Conservation (phyloP, 2,888 invertebrate species). For the Metopia argyrocephala region DNA sequence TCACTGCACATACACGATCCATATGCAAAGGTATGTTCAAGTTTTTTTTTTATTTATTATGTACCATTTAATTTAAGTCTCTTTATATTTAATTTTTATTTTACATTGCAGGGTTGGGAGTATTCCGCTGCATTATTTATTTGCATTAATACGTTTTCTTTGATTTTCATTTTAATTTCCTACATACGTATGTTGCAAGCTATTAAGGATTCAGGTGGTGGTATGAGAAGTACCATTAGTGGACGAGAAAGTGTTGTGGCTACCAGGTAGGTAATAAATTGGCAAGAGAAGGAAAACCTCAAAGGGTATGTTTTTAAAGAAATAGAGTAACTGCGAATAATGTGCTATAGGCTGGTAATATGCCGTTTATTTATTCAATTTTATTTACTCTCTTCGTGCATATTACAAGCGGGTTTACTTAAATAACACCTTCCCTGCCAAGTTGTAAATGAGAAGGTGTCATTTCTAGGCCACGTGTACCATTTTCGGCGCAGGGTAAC, state of each 20-base stretch:
- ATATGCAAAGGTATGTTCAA: conserved; percentile 79
- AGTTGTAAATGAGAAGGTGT: too few relatives aligned
- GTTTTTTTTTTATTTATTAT: neutral
- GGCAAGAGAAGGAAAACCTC: too few relatives aligned
- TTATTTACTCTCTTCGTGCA: too few relatives aligned
- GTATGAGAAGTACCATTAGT: conserved; percentile 81
- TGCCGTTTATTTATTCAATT: too few relatives aligned
- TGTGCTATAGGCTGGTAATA: neutral
- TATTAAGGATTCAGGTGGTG: conserved; percentile 81
- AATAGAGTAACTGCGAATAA: neutral
- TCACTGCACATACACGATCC: conserved; percentile 82
- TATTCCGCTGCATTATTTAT: conserved; percentile 82
- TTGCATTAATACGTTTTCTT: conserved; percentile 80
- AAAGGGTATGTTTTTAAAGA: neutral
- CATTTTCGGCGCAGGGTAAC: too few relatives aligned
- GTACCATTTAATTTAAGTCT: neutral
- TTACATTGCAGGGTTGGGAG: conserved; percentile 80
- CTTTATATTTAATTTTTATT: neutral
- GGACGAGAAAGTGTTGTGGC: conserved; percentile 81
- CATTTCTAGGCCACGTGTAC: too few relatives aligned
- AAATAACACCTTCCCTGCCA: too few relatives aligned
- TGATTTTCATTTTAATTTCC: conserved; percentile 81
- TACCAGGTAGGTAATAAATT: conserved; percentile 75
- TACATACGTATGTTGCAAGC: conserved; percentile 81
- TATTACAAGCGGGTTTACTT: too few relatives aligned